phyloP scores from a whole-genome alignment of 2,797 vertebrate species.

The Pelobates cultripes region DNA sequence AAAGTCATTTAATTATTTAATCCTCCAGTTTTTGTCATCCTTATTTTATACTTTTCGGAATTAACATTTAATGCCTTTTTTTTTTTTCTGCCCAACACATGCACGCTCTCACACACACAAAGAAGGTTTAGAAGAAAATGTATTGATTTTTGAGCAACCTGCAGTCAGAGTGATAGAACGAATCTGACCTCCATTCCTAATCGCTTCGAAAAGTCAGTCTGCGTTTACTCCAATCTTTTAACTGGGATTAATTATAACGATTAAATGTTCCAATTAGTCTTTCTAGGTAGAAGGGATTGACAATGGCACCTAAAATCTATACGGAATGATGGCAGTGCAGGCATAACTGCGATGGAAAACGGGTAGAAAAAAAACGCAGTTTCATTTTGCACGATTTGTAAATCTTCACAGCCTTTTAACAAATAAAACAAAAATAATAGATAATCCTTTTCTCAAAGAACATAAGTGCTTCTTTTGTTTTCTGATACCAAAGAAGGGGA shows the following conservation, averaged over 20 bases:
- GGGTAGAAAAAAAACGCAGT: no score
- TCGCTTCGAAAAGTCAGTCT: slow-evolving; percentile 48
- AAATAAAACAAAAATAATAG: no score
- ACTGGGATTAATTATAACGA: slow-evolving; percentile 56
- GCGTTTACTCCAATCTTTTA: slow-evolving; percentile 41
- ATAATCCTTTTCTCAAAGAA: no score
- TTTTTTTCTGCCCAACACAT: slow-evolving; percentile 1
- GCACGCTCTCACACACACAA: slow-evolving; percentile 1
- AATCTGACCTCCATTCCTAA: slow-evolving; percentile 48
- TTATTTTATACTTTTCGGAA: slow-evolving; percentile 38
- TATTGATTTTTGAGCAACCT: slow-evolving; percentile 44
- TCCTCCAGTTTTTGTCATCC: slow-evolving; percentile 22
- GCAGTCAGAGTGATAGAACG: slow-evolving; percentile 31
- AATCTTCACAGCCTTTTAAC: no score
- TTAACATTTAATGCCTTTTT: slow-evolving; percentile 28
- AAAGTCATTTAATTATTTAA: slow-evolving; percentile 55
- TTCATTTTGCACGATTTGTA: background rate
- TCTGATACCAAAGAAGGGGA: no score
- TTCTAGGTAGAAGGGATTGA: slow-evolving; percentile 44
- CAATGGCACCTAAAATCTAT: slow-evolving; percentile 41
- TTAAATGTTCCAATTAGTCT: slow-evolving; percentile 54
- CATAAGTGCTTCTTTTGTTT: no score
- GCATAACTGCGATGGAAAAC: background rate
- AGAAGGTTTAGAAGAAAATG: background rate
- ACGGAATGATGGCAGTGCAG: slow-evolving; percentile 2